Evolutionary conservation across 2,888 invertebrate species (phyloP).

Genomic region (Morpho deidamia): DNA sequence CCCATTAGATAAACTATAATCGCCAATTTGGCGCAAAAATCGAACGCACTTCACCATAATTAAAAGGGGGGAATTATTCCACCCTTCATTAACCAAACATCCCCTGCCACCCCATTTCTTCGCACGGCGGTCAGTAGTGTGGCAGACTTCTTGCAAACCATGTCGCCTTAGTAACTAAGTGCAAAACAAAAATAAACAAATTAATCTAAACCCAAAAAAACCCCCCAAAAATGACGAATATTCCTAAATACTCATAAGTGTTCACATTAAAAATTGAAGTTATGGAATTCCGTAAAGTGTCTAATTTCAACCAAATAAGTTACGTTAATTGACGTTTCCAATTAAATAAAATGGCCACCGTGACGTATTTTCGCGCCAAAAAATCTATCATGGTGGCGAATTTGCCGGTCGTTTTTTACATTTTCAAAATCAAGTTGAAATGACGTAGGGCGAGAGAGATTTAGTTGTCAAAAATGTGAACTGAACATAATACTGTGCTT

Average conservation of each 20-base stretch:
- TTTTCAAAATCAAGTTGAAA: slow-evolving; percentile 74
- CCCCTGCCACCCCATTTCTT: slow-evolving; percentile 52
- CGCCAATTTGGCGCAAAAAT: slow-evolving; percentile 19
- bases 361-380: slow-evolving; percentile 65
- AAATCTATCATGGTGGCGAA: slow-evolving; percentile 55
- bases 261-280: not conserved
- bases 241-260: not conserved
- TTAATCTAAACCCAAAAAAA: slow-evolving; percentile 16
- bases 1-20: slow-evolving; percentile 8
- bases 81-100: slow-evolving; percentile 59
- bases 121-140: slow-evolving; percentile 68
- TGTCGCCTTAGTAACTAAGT: slow-evolving; percentile 69
- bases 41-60: slow-evolving; percentile 67
- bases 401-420: slow-evolving; percentile 55
- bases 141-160: slow-evolving; percentile 58
- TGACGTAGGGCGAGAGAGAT: slow-evolving; percentile 46
- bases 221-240: not conserved
- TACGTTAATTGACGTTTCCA: slow-evolving; percentile 15
- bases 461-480: slow-evolving; percentile 46
- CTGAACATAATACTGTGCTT: slow-evolving; percentile 22
- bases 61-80: slow-evolving; percentile 75
- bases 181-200: slow-evolving; percentile 75
- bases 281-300: not conserved
- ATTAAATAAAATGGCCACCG: slow-evolving; percentile 51
- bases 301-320: not conserved